Evolutionary conservation across 2,113 vertebrate genomes (phyloP), one percentile per base, ranked within the genome.

Genomic region (Montifringilla adamsi): DNA sequence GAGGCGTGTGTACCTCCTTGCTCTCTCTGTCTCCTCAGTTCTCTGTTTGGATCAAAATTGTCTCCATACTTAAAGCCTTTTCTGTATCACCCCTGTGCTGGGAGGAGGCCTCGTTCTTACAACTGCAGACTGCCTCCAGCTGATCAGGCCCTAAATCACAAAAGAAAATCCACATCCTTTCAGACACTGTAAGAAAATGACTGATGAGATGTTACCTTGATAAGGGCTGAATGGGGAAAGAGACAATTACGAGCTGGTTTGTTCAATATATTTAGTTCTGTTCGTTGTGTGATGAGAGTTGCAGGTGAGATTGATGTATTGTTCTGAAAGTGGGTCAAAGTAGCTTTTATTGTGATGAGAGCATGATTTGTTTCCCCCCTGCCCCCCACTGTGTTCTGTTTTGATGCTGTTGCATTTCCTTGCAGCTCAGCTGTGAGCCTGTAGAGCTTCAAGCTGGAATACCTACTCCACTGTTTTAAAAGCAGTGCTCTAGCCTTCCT

Each of bases 341-440:
- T 96, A 95, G 82, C 79, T 94, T 97, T 96, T 97, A 86, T 87
- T 95, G 95, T 97, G 78, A 90, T 67, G 95, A 97, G 81, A 96
- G 94, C 80, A 59, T 91, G 75, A 94, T 83, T 75, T 95, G 89
- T 60, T 94, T 96, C 60, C 23, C 50, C 79, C 50, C 41, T 31
- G 15, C 35, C 35, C 59, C 52, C 30, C 39, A 6, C 26, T 92
- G 82, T 93, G 78, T 87, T 94, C 93, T 96, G 84, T 93, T 97
- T 94, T 68, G 58, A 84, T 94, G 78, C 85, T 62, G 91, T 89
- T 97, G 89, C 87, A 49, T 96, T 95, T 96, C 56, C 52, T 87
- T 94, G 94, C 77, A 94, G 92, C 91, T 95, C 88, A 93, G 39
- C 87, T 94, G 60, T 93, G 82, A 86, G 77, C 67, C 50, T 73